phyloP scores from a whole-genome alignment of 2,797 vertebrate genomes.

The Xenops minutus region DNA sequence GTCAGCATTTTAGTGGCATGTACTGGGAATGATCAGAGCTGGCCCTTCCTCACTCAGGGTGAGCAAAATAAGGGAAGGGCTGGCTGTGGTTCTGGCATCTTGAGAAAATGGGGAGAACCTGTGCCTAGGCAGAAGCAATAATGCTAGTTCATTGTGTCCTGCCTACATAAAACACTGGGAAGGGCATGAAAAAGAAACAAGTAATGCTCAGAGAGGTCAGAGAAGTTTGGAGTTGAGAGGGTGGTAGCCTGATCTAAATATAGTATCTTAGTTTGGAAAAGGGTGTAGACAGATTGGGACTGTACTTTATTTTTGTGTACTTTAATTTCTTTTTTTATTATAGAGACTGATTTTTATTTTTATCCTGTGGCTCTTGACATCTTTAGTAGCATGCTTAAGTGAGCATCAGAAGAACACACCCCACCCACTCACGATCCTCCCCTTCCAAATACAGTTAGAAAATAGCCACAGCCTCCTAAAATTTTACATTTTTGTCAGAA shows the following conservation, averaged over 20 bases:
- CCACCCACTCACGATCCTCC: not conserved
- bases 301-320: not conserved
- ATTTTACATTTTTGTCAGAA: not conserved
- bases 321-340: not conserved
- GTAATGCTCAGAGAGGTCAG: not conserved
- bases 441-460: not conserved
- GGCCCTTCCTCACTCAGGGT: not conserved
- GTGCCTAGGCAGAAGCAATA: not conserved
- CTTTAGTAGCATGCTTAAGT: not conserved
- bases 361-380: not conserved
- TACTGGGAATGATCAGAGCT: not conserved
- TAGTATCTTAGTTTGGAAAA: not conserved
- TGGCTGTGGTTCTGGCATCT: not conserved
- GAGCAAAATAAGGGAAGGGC: not conserved
- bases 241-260: not conserved
- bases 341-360: not conserved
- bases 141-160: not conserved
- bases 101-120: not conserved
- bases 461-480: not conserved
- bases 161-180: not conserved
- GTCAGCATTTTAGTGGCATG: not conserved
- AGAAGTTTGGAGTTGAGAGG: not conserved
- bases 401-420: not conserved
- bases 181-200: not conserved
- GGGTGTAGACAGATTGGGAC: not conserved